phyloP scores from a whole-genome alignment of 2,888 invertebrate genomes.

The Trisateles emortualis region DNA sequence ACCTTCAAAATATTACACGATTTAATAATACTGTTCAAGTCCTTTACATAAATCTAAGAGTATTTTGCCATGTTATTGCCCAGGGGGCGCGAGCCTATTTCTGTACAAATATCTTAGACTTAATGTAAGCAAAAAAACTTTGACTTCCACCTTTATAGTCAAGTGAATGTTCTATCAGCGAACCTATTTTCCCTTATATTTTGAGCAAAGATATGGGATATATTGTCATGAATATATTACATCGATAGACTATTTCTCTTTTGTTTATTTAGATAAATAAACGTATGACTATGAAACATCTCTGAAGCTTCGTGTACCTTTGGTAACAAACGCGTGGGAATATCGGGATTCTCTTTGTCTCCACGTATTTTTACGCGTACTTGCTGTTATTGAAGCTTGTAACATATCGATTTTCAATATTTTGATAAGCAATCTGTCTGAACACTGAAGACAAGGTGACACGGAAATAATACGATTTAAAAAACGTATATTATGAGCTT shows the following conservation, averaged over 20 bases:
- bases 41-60: too few species aligned
- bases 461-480: constrained; percentile 15
- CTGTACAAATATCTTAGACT: too few species aligned
- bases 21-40: too few species aligned
- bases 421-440: constrained; percentile 37
- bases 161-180: too few species aligned
- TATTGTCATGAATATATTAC: neutral
- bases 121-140: too few species aligned
- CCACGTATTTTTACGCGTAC: constrained; percentile 29
- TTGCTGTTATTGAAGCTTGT: constrained; percentile 31
- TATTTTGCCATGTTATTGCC: too few species aligned
- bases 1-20: too few species aligned
- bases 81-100: too few species aligned
- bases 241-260: neutral
- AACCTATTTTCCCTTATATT: too few species aligned
- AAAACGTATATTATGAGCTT: constrained; percentile 11
- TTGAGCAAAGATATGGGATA: neutral
- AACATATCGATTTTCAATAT: constrained; percentile 46
- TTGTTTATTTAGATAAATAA: constrained; percentile 3
- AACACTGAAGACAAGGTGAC: constrained; percentile 19
- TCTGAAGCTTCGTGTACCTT: neutral
- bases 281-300: neutral
- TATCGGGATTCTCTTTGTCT: neutral
- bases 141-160: too few species aligned
- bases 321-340: constrained; percentile 11